phyloP scores from a whole-genome alignment of 1,140 invertebrate species.

The Philopotamus ludificatus region DNA sequence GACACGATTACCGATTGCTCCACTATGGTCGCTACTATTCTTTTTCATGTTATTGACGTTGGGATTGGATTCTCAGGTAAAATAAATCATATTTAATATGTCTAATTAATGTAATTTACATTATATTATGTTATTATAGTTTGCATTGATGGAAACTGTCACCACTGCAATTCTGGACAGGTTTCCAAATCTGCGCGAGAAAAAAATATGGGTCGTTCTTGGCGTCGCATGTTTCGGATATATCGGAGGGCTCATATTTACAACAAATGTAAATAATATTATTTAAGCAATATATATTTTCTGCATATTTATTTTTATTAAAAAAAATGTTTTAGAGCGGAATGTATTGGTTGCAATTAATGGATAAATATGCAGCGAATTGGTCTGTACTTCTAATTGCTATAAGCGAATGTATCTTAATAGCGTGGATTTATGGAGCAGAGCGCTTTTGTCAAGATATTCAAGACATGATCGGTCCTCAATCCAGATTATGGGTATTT shows the following conservation, averaged over 20 bases:
- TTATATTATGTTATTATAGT: slow-evolving; percentile 55
- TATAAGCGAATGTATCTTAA: slow-evolving; percentile 73
- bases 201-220: slow-evolving; percentile 72
- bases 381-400: slow-evolving; percentile 83
- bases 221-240: slow-evolving; percentile 71
- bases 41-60: slow-evolving; percentile 81
- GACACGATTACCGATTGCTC: slow-evolving; percentile 73
- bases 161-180: slow-evolving; percentile 77
- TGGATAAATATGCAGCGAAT: slow-evolving; percentile 85
- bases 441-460: slow-evolving; percentile 78
- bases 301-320: slow-evolving; percentile 21
- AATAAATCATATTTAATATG: background rate
- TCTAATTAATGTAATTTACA: too few relatives aligned
- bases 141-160: slow-evolving; percentile 79
- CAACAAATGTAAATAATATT: slow-evolving; percentile 62
- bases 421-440: slow-evolving; percentile 81
- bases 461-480: slow-evolving; percentile 75
- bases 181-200: slow-evolving; percentile 68
- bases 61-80: slow-evolving; percentile 73
- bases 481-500: slow-evolving; percentile 67
- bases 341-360: slow-evolving; percentile 80
- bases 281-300: slow-evolving; percentile 10
- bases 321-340: slow-evolving; percentile 61
- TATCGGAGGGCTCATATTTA: slow-evolving; percentile 71
- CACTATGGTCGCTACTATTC: slow-evolving; percentile 82